Evolutionary conservation across 2,797 vertebrate species (phyloP), one percentile per base, ranked within the genome.

Genomic region (Aselliscus stoliczkanus): DNA sequence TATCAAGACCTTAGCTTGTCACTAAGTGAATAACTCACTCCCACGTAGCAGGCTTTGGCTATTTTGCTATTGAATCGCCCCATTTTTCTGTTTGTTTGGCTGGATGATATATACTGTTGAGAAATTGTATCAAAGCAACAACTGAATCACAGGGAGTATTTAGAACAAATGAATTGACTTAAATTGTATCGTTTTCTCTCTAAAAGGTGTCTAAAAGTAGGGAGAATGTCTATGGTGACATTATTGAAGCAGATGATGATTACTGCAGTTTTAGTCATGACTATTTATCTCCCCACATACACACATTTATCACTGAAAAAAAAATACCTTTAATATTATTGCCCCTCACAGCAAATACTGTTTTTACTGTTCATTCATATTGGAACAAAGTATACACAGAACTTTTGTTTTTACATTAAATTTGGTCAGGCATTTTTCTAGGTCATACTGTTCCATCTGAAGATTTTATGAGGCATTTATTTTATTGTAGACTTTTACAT

Each of bases 61-160:
- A 3, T 72, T 60, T 77, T 31, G 80, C 31, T 85, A 7, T 39
- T 42, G 37, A 96, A 80, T 92, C 4, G 2, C 34, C 27, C 54
- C 62, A 75, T 96, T 92, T 44, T 76, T 88, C 84, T 76, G 23
- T 47, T 91, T 72, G 64, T 18, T 76, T 94, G 77, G 42, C 83
- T 92, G 21, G 37, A 73, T 77, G 14, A 42, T 82, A 39, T 44
- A 50, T 85, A 81, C 81, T 83, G n/a, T 39, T 76, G 77, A 90
- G 86, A 90, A 94, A 93, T 47, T 69, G n/a, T 82, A 50, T 88
- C 67, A 88, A 80, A 75, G 37, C 50, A 93, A 72, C 27, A 83
- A 11, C 73, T 60, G 15, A 95, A 89, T 82, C 73, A 70, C 4
- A 50, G 65, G 42, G 76, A 90, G n/a, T 88, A 27, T 76, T 92